Evolutionary conservation across 2,113 vertebrate genomes (phyloP), one percentile per base, ranked within the genome.

Genomic region (Triplophysa rosa): DNA sequence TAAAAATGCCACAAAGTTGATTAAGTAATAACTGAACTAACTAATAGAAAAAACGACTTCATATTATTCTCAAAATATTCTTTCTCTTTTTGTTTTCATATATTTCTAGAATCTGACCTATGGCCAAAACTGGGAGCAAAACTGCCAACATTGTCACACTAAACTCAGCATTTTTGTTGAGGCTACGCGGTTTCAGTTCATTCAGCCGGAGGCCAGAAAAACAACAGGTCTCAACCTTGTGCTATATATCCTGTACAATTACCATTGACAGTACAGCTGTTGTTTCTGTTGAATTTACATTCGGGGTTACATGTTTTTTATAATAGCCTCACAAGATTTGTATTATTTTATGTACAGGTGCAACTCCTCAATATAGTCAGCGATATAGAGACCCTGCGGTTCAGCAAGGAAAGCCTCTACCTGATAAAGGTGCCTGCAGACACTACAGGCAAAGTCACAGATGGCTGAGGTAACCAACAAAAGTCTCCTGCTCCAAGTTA

Each of bases 401-500:
- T 68, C 93, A 95, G 79, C 89, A 89, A 14, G 94, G 94, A 61
- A 94, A 94, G 66, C 90, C 93, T 2, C 89, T 95, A 23, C 93
- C 93, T 6, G 91, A 91, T 24, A 91, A 90, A 56, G 94, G 94
- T 77, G 76, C 88, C 2, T 95, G 94, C 85, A 93, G 80, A 82
- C 94, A 95, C 84, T 95, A 83, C 85, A 94, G 85, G 86, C 94
- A 93, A 82, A 95, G 94, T 82, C 91, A 91, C 77, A 92, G 93
- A 52, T 95, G 94, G 94, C 87, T 94, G 12, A 92, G 94, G 94
- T 95, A 87, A 24, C 21, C 23, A 23, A 11, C n/a, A 7, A 13
- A 11, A 63, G 26, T 24, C 23, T 33, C n/a, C 8, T 33, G 17
- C 24, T 33, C 10, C 7, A 37, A 37, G 33, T 37, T 37, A 37